A percentile compares a stretch with the other conserved stretches of the same genome.
These are phyloP conservation scores for Zoanthus solanderi DNA, from an alignment of 92 coral and sea anemone species.

Conservation along the genomic window DNA sequence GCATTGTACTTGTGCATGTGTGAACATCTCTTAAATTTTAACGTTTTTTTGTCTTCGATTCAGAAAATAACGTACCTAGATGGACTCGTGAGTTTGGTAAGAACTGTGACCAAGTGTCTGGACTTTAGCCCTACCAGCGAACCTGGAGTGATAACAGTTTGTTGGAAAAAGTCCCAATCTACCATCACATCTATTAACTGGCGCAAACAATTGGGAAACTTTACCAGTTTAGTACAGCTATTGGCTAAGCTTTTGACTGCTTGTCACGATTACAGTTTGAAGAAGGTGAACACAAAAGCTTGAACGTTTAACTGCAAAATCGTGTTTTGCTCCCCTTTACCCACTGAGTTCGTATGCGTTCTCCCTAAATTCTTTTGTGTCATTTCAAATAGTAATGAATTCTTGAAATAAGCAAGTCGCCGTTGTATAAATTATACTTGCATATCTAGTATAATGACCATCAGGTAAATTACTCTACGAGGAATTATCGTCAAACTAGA, in stretches of 20 bases:
- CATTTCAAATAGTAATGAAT: too few relatives aligned
- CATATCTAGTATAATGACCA: too few relatives aligned
- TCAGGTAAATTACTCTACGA: too few relatives aligned
- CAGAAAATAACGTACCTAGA: conserved; percentile 81
- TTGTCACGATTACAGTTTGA: conserved; percentile 54
- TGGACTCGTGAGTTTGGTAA: conserved; percentile 69
- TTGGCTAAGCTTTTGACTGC: conserved; percentile 70
- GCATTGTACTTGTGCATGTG: too few relatives aligned
- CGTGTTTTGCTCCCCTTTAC: too few relatives aligned
- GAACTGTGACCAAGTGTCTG: conserved; percentile 78
- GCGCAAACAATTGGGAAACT: conserved; percentile 82
- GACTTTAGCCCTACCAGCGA: conserved; percentile 78
- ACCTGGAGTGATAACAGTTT: conserved; percentile 67
- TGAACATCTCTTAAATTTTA: not conserved
- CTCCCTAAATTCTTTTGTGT: too few relatives aligned
- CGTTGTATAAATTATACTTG: too few relatives aligned
- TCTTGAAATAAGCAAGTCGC: too few relatives aligned
- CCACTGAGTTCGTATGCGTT: too few relatives aligned
- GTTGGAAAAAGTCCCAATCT: conserved; percentile 70
- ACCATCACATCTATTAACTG: conserved; percentile 79
- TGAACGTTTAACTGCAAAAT: not conserved
- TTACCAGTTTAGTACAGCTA: conserved; percentile 73
- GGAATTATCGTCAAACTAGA: too few relatives aligned
- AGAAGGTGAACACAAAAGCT: conserved; percentile 51
- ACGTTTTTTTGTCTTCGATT: not conserved